Base-by-base conservation (phyloP, 2,888 invertebrate genomes). In the Drosophila anomalata region DNA sequence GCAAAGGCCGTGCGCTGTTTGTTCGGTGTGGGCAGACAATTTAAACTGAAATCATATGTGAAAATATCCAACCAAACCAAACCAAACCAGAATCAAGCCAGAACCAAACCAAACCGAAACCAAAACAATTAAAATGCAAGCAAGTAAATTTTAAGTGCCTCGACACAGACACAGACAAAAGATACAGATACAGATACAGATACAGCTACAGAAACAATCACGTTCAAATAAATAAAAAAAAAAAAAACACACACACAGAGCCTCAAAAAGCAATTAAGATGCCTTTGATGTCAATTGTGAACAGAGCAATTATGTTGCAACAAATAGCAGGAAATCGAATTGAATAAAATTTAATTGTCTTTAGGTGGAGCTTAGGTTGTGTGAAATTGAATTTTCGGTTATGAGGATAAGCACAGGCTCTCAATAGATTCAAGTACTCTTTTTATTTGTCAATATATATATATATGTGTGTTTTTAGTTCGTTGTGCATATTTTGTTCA, bases 1-100 rank as follows among this genome's bases (percentile, higher is more conserved):
- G 73, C 80, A 74, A 87, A 76, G 87, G 81, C 81, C 87, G 39
- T 76, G 74, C 81, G 78, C 85, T 87, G 85, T 81, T 87, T 81
- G 81, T 81, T 81, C 81, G 81, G 81, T 84, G 87, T 80, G 77
- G 78, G 81, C 81, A 81, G 84, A 87, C 83, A 77, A 83, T 69
- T 56, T n/a, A 48, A 65, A 53, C 33, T 14, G 39, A 47, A 61
- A 51, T 22, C 53, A 26, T 54, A 58, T 22, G 47, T 59, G 53
- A 71, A 76, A 42, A 50, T 66, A 60, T 56, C 31, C 68, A 57
- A 8, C 29, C 2, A 29, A 29, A 29, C 26, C 26, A 26, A 70
- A 59, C 50, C 46, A 47, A 41, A 71, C 52, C 55, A 70, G 60
- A 22, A 20, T 22, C 22, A 44, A 44, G 14, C 42, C 42, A 42